A percentile compares a stretch with the other conserved stretches of the same genome.
Evolutionary conservation across 1,140 invertebrate species (phyloP).

Genomic region (Belonocnema kinseyi): DNA sequence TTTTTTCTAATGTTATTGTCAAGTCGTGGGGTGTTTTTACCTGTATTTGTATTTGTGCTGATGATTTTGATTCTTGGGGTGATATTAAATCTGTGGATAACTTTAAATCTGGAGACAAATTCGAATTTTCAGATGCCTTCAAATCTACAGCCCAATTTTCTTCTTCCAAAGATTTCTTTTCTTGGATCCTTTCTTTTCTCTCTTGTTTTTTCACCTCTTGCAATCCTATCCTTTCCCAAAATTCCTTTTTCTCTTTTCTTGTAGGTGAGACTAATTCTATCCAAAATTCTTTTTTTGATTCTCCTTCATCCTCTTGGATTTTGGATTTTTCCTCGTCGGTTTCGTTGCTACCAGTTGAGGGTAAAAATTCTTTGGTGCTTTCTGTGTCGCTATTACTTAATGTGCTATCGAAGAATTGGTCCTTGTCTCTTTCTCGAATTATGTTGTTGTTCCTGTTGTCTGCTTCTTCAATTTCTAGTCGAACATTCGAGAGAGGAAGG

Average conservation of each 20-base stretch:
- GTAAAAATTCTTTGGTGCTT: constrained; percentile 2
- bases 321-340: constrained; percentile 47
- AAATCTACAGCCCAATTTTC: neutral
- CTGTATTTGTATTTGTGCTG: too few relatives aligned
- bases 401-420: constrained; percentile 20
- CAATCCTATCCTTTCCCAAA: neutral
- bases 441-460: constrained; percentile 45
- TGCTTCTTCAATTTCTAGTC: constrained; percentile 63
- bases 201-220: neutral
- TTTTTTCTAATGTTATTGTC: too few relatives aligned
- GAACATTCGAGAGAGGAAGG: constrained; percentile 70
- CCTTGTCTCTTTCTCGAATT: constrained; percentile 7
- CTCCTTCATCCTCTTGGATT: constrained; percentile 5
- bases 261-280: neutral
- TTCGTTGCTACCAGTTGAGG: constrained; percentile 31
- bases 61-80: too few relatives aligned
- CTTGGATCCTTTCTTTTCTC: neutral
- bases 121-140: neutral
- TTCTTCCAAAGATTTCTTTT: neutral
- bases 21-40: too few relatives aligned
- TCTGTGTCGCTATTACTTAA: constrained; percentile 26
- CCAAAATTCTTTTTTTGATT: constrained; percentile 12
- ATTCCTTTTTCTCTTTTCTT: constrained; percentile 5
- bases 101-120: neutral
- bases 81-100: too few relatives aligned